Base-by-base conservation (phyloP, 1,140 invertebrate genomes). In the Bicyclus anynana region DNA sequence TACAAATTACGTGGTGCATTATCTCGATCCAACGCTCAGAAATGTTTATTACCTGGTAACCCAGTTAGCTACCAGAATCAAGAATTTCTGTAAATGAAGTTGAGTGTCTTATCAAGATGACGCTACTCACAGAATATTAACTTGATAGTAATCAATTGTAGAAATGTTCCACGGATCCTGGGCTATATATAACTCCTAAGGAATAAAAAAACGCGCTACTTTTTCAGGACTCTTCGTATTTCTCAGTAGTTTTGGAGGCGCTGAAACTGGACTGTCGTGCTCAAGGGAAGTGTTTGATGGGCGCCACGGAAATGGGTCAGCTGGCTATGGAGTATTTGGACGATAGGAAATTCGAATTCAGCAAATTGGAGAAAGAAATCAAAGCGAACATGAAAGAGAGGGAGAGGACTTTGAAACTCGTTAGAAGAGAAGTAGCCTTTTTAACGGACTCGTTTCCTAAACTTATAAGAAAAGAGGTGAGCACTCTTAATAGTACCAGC, bases 271-370 rank as follows among this genome's bases (percentile, higher is more conserved):
- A 93, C 69, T 90, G 89, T 50, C 71, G 79, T 16, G 85, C 83
- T 9, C 92, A 93, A 74, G 90, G 90, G 6, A 89, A 90, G 63
- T 86, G 92, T 54, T 84, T 93, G 62, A 80, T 91, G 55, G 89
- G 87, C 35, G 89, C 91, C 0, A 92, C 90, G 0, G 82, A 91
- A 64, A 90, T 93, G 78, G 92, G 92, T 1, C 92, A 93, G 72
- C 68, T 92, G 2, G 92, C 91, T 0, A 85, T 90, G 53, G 91
- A 93, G 68, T 91, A 93, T 69, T 72, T 92, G 1, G 90, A 92
- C 20, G 90, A 93, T 59, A 84, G 90, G 27, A 90, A 90, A 53
- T 78, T 87, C 20, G 91, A 90, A 56, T 93, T 91, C 64, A 90
- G 89, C 62, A 80, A 74, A 48, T 70, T 93, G 48, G 89, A 91